A percentile compares a stretch with the other conserved stretches of the same genome.
Conservation (phyloP, 2,888 invertebrate genomes). For the Oscheius onirici region DNA sequence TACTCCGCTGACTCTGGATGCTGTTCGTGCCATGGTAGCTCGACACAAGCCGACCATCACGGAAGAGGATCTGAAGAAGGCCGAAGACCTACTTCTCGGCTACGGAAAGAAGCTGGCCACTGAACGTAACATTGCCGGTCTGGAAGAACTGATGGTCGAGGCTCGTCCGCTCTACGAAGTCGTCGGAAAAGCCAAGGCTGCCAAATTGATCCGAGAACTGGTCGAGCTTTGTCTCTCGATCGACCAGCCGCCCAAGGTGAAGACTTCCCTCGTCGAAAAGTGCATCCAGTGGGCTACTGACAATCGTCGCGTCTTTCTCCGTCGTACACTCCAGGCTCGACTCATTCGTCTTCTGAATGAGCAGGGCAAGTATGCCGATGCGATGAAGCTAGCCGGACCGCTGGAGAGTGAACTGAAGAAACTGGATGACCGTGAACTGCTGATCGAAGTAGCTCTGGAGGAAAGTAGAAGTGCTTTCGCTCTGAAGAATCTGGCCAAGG, state of each 20-base stretch:
- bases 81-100: constrained; percentile 91
- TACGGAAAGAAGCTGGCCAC: constrained; percentile 90
- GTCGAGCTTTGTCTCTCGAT: constrained; percentile 97
- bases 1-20: constrained; percentile 21
- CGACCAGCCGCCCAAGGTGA: constrained; percentile 77
- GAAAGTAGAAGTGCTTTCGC: constrained; percentile 99
- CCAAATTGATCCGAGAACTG: constrained; percentile 92
- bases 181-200: constrained; percentile 98
- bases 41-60: constrained; percentile 10
- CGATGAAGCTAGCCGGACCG: constrained; percentile 74
- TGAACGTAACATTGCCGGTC: constrained; percentile 74
- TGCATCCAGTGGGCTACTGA: constrained; percentile 99
- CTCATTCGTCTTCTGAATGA: constrained; percentile 87
- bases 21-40: constrained; percentile 8
- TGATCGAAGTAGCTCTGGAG: constrained; percentile 95
- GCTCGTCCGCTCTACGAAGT: constrained; percentile 91
- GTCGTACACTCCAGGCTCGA: constrained; percentile 95
- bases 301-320: constrained; percentile 92
- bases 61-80: constrained; percentile 87
- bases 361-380: constrained; percentile 67
- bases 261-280: constrained; percentile 78
- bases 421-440: constrained; percentile 94
- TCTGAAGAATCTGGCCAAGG: constrained; percentile 78
- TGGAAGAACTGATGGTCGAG: constrained; percentile 85
- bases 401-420: constrained; percentile 94